Base-by-base conservation (phyloP, 1,140 invertebrate species). In the Asobara japonica region DNA sequence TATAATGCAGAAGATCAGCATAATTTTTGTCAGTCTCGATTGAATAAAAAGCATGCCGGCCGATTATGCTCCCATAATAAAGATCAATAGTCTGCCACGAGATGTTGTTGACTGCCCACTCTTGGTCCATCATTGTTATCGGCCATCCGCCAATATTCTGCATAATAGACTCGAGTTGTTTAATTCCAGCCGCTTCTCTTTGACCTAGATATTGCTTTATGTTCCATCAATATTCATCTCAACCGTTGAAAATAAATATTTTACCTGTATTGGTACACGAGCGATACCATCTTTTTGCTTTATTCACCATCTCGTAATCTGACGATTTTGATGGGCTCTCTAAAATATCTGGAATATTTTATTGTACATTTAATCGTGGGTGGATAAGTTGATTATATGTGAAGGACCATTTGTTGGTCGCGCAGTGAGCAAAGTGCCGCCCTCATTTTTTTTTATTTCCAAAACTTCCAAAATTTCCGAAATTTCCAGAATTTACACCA, bases 141-240 rank as follows among this genome's bases (percentile, higher is more conserved):
- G 80, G 80, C 80, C 80, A 82, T 13, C 80, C 80, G 27, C 80
- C 80, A 30, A 74, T 72, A 61, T 73, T 71, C 62, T 74, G 61
- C 11, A 80, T 0, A 8, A 76, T 74, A 5, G 70, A 66, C 31
- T 77, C 6, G 6, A 81, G 11, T 7, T 76, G 74, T 1, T 73
- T 75, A 3, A 80, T 33, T 1, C 75, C 75, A 68, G 33, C 51
- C 13, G 16, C 65, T 29, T 77, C 69, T 5, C 69, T 71, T 1
- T 7, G 27, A 7, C 74, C 79, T 79, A 76, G n/a, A 45, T 30
- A 48, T 33, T 31, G 33, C 18, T 29, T 60, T 30, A n/a, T 29
- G 31, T 36, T 27, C 11, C 11, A 38, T 33, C 10, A 38, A 56
- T 66, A 18, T 62, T 20, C 33, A 38, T 68, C 6, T 22, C 2